Evolutionary conservation across 2,797 vertebrate species (phyloP).

Genomic region (Buceros bicornis): DNA sequence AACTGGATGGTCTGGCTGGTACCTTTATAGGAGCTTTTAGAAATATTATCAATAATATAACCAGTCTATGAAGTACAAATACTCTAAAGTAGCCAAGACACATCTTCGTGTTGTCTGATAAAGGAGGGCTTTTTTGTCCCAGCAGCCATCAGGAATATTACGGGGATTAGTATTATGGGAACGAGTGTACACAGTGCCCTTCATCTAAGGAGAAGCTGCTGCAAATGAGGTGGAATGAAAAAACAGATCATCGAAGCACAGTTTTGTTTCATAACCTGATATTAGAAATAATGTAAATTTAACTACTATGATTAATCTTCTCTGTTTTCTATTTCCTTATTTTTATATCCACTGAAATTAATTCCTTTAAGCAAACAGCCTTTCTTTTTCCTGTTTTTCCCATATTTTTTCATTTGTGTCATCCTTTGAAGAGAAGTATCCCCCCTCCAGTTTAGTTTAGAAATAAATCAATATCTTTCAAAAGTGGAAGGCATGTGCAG

Average conservation of each 20-base stretch:
- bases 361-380: neutral
- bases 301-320: neutral
- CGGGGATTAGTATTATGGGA: neutral
- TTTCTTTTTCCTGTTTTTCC: rapidly evolving
- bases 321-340: neutral
- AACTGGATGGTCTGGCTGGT: neutral
- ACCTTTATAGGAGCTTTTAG: neutral
- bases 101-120: neutral
- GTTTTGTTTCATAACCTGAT: neutral
- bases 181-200: neutral
- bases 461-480: conserved; percentile 53
- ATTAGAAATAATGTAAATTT: neutral
- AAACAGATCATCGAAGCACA: neutral
- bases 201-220: neutral
- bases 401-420: neutral
- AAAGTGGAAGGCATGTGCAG: conserved; percentile 17
- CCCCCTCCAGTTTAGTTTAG: neutral
- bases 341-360: neutral
- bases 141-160: neutral
- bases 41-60: neutral
- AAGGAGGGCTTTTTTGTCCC: neutral
- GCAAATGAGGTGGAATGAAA: neutral
- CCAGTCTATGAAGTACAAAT: neutral
- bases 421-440: neutral
- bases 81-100: neutral